Percentiles rank a stretch among this genome's conserved stretches.
Conservation (phyloP, 2,797 vertebrate species). For the Dicrostonyx torquatus region DNA sequence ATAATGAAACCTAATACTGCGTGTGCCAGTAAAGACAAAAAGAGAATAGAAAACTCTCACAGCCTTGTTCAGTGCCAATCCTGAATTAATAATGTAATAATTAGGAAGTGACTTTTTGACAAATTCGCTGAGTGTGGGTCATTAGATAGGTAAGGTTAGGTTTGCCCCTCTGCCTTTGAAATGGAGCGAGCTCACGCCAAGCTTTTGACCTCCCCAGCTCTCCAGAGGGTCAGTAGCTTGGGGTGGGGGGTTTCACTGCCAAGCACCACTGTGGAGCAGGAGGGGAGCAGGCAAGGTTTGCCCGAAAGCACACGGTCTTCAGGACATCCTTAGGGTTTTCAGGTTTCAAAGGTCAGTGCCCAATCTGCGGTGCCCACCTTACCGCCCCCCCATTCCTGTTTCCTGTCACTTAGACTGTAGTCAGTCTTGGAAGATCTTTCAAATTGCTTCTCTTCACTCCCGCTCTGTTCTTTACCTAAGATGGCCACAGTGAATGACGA, state of each 20-base stretch:
- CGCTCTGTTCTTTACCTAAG: background rate
- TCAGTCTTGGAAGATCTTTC: slow-evolving; percentile 59
- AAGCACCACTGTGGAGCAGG: fast-evolving
- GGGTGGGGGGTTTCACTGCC: too few species aligned
- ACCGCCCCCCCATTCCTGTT: background rate
- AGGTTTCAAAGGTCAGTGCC: background rate
- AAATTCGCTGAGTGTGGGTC: background rate
- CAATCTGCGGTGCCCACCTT: background rate
- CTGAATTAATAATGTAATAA: background rate
- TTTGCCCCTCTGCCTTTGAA: background rate
- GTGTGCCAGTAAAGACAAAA: background rate
- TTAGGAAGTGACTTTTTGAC: background rate
- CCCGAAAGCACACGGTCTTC: background rate
- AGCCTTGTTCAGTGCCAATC: background rate
- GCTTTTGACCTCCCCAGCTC: too few species aligned
- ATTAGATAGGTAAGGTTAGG: background rate
- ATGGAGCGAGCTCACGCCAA: background rate
- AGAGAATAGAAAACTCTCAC: background rate
- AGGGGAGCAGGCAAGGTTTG: background rate
- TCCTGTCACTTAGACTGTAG: slow-evolving; percentile 23
- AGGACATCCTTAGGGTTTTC: background rate
- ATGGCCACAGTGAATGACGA: background rate
- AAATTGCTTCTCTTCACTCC: slow-evolving; percentile 8
- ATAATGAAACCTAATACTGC: background rate
- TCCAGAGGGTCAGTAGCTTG: background rate